Conservation (phyloP, 2,888 invertebrate genomes). For the Eristalinus aeneus region DNA sequence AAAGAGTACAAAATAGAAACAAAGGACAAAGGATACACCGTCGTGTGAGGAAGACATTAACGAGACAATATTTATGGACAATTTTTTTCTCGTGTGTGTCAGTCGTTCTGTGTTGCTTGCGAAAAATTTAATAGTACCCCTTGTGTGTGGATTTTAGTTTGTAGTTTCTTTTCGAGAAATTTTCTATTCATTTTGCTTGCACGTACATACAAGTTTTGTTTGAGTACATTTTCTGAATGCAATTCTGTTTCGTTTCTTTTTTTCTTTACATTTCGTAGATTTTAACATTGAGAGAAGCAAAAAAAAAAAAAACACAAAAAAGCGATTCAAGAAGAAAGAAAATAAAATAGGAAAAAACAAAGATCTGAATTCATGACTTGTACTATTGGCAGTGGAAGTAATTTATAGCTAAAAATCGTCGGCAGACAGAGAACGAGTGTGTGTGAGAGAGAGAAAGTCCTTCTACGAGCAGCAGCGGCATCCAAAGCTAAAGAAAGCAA, state of each 20-base stretch:
- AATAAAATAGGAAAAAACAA: neutral
- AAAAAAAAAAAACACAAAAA: neutral
- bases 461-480: neutral
- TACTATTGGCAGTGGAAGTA: slow-evolving; percentile 27
- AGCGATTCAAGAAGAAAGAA: neutral
- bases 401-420: slow-evolving; percentile 9
- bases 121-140: neutral
- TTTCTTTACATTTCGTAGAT: slow-evolving; percentile 6
- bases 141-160: neutral
- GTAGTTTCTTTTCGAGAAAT: neutral
- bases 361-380: slow-evolving; percentile 15
- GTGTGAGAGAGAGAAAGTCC: neutral
- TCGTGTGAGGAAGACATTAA: neutral
- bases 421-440: neutral
- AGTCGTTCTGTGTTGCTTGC: neutral
- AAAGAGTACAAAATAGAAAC: neutral
- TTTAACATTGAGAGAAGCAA: slow-evolving; percentile 12
- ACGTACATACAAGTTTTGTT: neutral
- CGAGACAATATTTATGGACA: neutral
- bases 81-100: slow-evolving; percentile 2
- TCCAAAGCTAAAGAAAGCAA: neutral
- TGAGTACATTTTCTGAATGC: neutral
- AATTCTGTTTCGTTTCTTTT: neutral
- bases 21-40: neutral
- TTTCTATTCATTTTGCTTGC: neutral